Percentiles rank a stretch among this genome's conserved stretches.
Conservation (phyloP, 2,888 invertebrate genomes). For the Synergus japonicus region DNA sequence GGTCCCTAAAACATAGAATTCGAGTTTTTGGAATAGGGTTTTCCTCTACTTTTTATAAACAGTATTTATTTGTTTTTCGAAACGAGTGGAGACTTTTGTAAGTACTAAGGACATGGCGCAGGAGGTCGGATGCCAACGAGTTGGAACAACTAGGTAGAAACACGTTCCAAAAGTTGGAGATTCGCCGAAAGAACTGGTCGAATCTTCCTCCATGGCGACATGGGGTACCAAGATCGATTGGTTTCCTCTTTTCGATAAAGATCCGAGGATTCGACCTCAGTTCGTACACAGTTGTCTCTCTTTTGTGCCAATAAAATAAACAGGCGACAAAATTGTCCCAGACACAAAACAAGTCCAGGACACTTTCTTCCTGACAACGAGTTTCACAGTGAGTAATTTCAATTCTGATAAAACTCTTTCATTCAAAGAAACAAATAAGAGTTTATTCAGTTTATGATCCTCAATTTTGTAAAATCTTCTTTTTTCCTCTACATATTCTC, state of each 20-base stretch:
- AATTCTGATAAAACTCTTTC: background rate
- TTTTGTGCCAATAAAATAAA: conserved; percentile 40
- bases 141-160: conserved; percentile 10
- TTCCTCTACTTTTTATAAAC: background rate
- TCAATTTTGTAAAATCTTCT: background rate
- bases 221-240: conserved; percentile 58
- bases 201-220: conserved; percentile 35
- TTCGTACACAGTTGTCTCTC: conserved; percentile 8
- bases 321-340: conserved; percentile 25
- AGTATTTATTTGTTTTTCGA: background rate
- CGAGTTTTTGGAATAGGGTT: background rate
- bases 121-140: conserved; percentile 22
- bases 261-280: conserved; percentile 38
- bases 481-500: conserved; percentile 1
- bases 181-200: conserved; percentile 30
- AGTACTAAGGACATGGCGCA: conserved; percentile 3
- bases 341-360: background rate
- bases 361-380: background rate
- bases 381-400: background rate
- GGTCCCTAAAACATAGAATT: too few species aligned
- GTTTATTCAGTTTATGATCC: background rate
- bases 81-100: background rate
- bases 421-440: too few species aligned
- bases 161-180: conserved; percentile 27
- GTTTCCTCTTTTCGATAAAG: conserved; percentile 49